These are phyloP conservation scores for Nansenia antarctica DNA, from an alignment of 2,113 vertebrate species.

Conservation along the genomic window DNA sequence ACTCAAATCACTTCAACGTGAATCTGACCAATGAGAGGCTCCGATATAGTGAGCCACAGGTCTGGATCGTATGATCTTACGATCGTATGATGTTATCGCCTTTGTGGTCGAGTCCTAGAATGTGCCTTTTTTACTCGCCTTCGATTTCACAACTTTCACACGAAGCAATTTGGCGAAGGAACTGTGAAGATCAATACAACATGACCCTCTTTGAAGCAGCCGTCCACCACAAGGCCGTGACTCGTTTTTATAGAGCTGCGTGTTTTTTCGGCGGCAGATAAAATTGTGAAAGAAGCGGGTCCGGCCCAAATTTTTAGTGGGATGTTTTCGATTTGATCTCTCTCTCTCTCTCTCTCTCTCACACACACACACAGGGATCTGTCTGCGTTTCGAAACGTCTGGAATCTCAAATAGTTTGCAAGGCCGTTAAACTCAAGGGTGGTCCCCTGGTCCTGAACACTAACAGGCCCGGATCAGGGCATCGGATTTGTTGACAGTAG, in stretches of 20 bases:
- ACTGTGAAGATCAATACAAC: conserved; percentile 1
- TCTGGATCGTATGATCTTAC: not conserved
- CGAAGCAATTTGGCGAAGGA: not conserved
- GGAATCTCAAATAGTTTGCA: conserved; percentile 19
- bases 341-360: not conserved
- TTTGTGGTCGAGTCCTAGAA: not conserved
- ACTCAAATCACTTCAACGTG: not conserved
- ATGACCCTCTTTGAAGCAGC: conserved; percentile 31
- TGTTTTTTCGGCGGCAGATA: conserved; percentile 27
- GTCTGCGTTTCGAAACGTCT: conserved; percentile 38
- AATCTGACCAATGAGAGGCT: not conserved
- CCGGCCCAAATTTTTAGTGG: too few species aligned
- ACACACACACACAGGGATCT: conserved; percentile 16
- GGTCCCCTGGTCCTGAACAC: conserved; percentile 35
- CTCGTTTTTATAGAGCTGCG: conserved; percentile 29
- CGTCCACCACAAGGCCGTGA: conserved; percentile 13
- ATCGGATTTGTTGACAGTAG: conserved; percentile 38
- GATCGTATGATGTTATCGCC: not conserved
- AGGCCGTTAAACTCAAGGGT: conserved; percentile 52
- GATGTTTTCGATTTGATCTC: conserved; percentile 40
- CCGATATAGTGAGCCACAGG: not conserved
- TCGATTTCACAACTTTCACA: not conserved
- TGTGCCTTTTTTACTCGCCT: not conserved
- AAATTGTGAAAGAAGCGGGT: conserved; percentile 2
- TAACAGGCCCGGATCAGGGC: conserved; percentile 34